Evolutionary conservation across 2,797 vertebrate genomes (phyloP).

Genomic region (Rhynchotus rufescens): DNA sequence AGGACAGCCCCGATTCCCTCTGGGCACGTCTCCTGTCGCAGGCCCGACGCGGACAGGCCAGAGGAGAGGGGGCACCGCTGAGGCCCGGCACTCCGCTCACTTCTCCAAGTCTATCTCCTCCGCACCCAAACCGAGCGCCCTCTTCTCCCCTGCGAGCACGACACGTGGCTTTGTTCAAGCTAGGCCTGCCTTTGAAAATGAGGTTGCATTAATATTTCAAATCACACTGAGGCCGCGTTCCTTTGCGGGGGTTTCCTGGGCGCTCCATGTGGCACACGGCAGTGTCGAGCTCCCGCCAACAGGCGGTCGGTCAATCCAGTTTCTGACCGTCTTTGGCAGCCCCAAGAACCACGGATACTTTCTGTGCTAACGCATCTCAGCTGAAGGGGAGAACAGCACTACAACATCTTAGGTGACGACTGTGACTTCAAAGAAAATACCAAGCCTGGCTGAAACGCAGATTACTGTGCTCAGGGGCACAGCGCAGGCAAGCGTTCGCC

Average conservation of each 20-base stretch:
- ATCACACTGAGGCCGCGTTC: neutral
- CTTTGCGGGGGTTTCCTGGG: neutral
- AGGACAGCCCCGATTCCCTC: neutral
- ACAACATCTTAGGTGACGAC: no score
- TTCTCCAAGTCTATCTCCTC: neutral
- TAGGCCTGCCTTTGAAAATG: neutral
- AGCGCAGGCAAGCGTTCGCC: neutral
- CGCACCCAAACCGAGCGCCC: neutral
- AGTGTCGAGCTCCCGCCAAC: neutral
- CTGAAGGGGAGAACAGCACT: rapidly evolving
- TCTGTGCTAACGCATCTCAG: neutral
- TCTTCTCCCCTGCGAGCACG: neutral
- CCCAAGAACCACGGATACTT: neutral
- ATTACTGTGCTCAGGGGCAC: neutral
- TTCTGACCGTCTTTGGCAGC: neutral
- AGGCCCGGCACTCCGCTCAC: neutral
- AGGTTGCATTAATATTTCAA: constrained; percentile 47
- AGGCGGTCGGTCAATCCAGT: rapidly evolving
- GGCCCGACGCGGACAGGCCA: neutral
- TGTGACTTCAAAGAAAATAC: no score
- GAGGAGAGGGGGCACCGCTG: neutral
- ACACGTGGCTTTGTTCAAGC: neutral
- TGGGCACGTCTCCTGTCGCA: neutral
- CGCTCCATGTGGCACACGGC: neutral
- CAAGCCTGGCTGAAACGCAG: no score